These are phyloP conservation scores for Eonycteris spelaea DNA, from an alignment of 2,113 vertebrate species.

Conservation along the genomic window DNA sequence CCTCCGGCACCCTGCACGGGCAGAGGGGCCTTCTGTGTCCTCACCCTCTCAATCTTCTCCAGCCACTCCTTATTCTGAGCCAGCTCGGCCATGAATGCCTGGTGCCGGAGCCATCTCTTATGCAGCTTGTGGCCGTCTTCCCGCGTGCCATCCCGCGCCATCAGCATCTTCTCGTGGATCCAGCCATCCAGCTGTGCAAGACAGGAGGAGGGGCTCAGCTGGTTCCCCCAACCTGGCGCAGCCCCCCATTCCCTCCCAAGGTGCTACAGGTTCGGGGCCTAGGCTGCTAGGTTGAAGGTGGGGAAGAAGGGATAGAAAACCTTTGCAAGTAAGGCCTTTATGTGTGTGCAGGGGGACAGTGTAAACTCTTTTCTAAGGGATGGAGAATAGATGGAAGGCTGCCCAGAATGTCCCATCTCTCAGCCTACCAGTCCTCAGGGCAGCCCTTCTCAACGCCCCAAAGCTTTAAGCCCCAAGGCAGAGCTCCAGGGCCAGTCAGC, in stretches of 20 bases:
- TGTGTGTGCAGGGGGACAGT: rapidly evolving
- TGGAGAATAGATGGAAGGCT: not conserved
- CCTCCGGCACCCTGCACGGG: not conserved
- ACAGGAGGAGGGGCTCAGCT: not conserved
- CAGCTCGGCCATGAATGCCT: conserved; percentile 93
- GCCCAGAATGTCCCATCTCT: not conserved
- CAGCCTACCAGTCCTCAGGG: not conserved
- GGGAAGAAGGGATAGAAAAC: not conserved
- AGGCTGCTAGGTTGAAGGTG: not conserved
- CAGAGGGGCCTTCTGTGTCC: conserved; percentile 27
- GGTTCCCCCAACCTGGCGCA: not conserved
- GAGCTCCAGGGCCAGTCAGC: not conserved
- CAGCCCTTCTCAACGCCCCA: not conserved
- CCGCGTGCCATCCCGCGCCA: conserved; percentile 87
- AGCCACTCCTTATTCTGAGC: conserved; percentile 94
- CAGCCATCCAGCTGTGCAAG: conserved; percentile 90
- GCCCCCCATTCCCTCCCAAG: not conserved
- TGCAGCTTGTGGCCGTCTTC: conserved; percentile 90
- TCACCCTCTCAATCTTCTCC: conserved; percentile 93
- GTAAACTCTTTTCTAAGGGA: not conserved
- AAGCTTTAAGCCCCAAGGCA: not conserved
- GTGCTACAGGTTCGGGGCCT: not conserved
- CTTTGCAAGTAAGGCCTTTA: not conserved
- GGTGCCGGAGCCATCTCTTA: conserved; percentile 94
- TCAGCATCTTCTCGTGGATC: conserved; percentile 94